Percentiles rank a stretch among this genome's conserved stretches.
Conservation (phyloP, 2,888 invertebrate species). For the Lochmaea capreae region DNA sequence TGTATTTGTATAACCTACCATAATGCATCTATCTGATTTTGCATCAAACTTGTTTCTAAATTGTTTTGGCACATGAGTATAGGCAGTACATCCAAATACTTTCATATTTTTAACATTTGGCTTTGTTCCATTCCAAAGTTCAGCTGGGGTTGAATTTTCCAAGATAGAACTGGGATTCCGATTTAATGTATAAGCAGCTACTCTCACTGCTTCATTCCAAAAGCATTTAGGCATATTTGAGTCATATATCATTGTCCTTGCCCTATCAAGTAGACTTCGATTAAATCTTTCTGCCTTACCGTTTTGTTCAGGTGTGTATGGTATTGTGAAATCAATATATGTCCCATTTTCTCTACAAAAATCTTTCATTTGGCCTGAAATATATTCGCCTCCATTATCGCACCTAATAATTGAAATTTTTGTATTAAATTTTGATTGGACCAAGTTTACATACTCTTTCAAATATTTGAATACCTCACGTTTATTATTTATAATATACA, state of each 20-base stretch:
- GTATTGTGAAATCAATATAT: constrained; percentile 8
- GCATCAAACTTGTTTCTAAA: constrained; percentile 9
- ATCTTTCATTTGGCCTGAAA: neutral
- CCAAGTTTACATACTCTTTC: no score
- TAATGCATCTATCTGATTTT: constrained; percentile 1
- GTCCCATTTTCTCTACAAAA: constrained; percentile 10
- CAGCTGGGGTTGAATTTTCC: constrained; percentile 3
- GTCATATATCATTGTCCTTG: neutral
- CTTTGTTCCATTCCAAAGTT: constrained; percentile 14
- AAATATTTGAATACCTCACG: no score
- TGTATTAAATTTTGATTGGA: neutral
- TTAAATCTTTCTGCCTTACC: no score
- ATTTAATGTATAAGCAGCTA: constrained; percentile 5
- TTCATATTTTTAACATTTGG: constrained; percentile 7
- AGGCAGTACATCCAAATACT: neutral
- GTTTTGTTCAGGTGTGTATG: constrained; percentile 2
- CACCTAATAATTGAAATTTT: constrained; percentile 8
- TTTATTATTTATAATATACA: no score
- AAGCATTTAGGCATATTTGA: neutral
- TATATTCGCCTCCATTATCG: constrained; percentile 3
- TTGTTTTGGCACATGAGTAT: neutral
- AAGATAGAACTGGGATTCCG: neutral
- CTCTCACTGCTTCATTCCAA: neutral
- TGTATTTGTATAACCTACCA: neutral
- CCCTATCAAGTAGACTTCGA: neutral